These are phyloP conservation scores for Ceramica pisi DNA, from an alignment of 2,888 invertebrate genomes.

Conservation along the genomic window DNA sequence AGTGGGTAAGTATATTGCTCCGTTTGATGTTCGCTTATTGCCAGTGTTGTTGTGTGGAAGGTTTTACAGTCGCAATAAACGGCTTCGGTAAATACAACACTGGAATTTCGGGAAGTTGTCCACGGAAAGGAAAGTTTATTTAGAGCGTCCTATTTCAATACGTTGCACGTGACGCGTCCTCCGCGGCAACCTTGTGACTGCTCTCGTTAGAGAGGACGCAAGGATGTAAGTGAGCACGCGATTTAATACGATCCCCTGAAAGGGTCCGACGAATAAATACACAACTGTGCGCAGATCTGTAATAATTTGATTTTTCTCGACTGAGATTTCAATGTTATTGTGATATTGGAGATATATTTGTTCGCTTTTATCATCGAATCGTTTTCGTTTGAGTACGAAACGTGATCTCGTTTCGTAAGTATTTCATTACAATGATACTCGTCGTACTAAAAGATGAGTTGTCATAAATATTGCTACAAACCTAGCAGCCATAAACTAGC, in stretches of 20 bases:
- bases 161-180: slow-evolving; percentile 54
- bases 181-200: slow-evolving; percentile 51
- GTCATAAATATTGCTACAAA: slow-evolving; percentile 3
- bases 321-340: slow-evolving; percentile 31
- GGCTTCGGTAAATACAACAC: slow-evolving; percentile 43
- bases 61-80: slow-evolving; percentile 55
- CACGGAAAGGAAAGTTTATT: slow-evolving; percentile 55
- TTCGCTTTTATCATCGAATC: slow-evolving; percentile 12
- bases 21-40: slow-evolving; percentile 58
- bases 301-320: slow-evolving; percentile 33
- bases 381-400: slow-evolving; percentile 27
- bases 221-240: slow-evolving; percentile 35
- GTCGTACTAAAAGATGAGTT: background rate
- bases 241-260: slow-evolving; percentile 39
- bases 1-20: slow-evolving; percentile 30
- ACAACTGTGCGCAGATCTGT: slow-evolving; percentile 20
- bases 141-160: slow-evolving; percentile 57
- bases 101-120: slow-evolving; percentile 38
- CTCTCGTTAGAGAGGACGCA: slow-evolving; percentile 52
- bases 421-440: background rate
- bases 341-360: slow-evolving; percentile 38
- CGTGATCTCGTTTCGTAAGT: slow-evolving; percentile 16
- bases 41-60: slow-evolving; percentile 48
- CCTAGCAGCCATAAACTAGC: background rate
- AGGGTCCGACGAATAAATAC: slow-evolving; percentile 43